Base-by-base conservation (phyloP, 2,113 vertebrate species). In the Sylvilagus bachmani region DNA sequence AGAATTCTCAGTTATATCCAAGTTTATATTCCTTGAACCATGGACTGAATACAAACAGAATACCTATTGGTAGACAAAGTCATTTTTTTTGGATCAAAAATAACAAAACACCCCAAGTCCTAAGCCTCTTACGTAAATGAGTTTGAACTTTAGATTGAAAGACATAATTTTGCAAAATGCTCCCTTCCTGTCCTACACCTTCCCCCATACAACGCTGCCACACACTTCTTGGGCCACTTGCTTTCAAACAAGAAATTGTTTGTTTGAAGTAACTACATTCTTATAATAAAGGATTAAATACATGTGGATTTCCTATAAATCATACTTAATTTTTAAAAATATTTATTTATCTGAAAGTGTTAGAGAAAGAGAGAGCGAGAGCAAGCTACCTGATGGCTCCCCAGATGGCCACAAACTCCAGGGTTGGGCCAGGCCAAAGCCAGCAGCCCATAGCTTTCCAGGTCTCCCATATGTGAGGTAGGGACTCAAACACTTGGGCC, bases 261-360 rank as follows among this genome's bases (percentile, higher is more conserved):
- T 67, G 82, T 44, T 91, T 19, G 83, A 93, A 24, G 0, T 33
- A 86, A 27, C 24, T 85, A 6, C 31, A 16, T 78, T 95, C 79
- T 90, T 71, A 89, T 90, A 90, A 95, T 69, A 66, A 87, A 94
- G 21, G 4, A 74, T 90, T 64, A 83, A 94, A 0, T 89, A 89
- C 89, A 91, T 95, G 95, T 95, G 62, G 2, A 4, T 62, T 64
- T 86, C 89, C 67, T 82, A 27, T 25, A 31, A 49, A 51, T 71
- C 44, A 64, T 44, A 11, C 13, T 13, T 58, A 12, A 38, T 58
- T 58, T 58, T 58, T 58, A 58, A 17, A 58, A 17, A 17, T 58
- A 58, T 9, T 58, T 58, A 58, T 58, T 58, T 58, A 58, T 58
- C 55, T 58, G 13, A 58, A 58, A 58, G 55, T 58, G 55, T 4